Evolutionary conservation across 2,797 vertebrate genomes (phyloP).

Genomic region (Acomys russatus): DNA sequence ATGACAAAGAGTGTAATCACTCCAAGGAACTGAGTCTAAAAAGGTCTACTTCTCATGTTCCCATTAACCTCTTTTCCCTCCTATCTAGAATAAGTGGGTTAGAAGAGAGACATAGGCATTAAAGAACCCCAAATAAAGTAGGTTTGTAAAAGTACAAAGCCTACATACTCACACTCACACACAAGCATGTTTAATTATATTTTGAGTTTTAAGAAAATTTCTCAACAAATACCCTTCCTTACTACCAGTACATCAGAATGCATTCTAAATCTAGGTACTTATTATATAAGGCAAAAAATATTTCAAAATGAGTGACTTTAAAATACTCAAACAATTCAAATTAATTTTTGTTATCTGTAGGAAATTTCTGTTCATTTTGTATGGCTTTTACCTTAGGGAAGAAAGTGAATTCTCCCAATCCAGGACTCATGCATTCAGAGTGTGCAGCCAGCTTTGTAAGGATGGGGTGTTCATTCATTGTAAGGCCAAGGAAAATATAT

Average conservation of each 20-base stretch:
- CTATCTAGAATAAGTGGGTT: too few species aligned
- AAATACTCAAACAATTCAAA: slow-evolving; percentile 10
- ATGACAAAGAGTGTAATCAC: too few species aligned
- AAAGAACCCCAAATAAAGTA: too few species aligned
- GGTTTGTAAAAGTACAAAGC: not conserved
- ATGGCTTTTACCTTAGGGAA: slow-evolving; percentile 32
- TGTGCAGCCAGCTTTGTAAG: not conserved
- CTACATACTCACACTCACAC: not conserved
- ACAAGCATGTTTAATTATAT: not conserved
- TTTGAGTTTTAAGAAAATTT: slow-evolving; percentile 56
- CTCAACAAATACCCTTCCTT: not conserved
- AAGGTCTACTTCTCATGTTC: too few species aligned
- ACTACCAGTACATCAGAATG: not conserved
- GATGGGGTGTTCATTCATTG: not conserved
- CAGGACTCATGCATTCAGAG: not conserved
- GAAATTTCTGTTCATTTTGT: slow-evolving; percentile 51
- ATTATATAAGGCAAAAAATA: not conserved
- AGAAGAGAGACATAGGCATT: too few species aligned
- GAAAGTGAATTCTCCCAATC: slow-evolving; percentile 12
- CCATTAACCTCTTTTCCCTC: too few species aligned
- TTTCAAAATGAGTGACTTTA: not conserved
- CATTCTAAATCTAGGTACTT: slow-evolving; percentile 2
- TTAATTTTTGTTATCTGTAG: not conserved
- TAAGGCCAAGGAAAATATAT: not conserved
- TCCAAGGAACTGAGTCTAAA: too few species aligned